Evolutionary conservation across 2,888 invertebrate genomes (phyloP), one percentile per base, ranked within the genome.

Genomic region (Hoplodrina blanda): DNA sequence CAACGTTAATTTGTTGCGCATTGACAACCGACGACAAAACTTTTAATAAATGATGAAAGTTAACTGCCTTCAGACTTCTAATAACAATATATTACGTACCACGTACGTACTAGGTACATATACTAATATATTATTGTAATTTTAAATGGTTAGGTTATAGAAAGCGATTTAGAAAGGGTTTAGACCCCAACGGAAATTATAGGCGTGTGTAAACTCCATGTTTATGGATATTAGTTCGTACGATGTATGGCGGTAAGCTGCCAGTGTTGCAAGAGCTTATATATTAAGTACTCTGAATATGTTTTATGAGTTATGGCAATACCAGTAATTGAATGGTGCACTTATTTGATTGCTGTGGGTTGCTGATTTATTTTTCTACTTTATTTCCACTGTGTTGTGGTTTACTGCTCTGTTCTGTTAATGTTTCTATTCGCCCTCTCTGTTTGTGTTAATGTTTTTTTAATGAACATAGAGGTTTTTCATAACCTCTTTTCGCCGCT

Each of bases 211-310:
- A 46, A 66, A 70, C 19, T 66, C 19, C 54, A 13, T 71, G 69
- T 80, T 77, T 71, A 83, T 81, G 50, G 77, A 74, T 74, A 68
- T 67, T 69, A 62, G 69, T 67, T 62, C 19, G 37, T 46, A 44
- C 50, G 37, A 80, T 68, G 49, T 67, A 68, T 53, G 71, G 56
- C 70, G 60, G 73, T 57, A 69, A 62, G 33, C 55, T 54, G 63
- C 64, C 60, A 52, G 70, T 69, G 62, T 74, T 63, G 80, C 60
- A 53, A 72, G 50, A 55, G 54, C 44, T 55, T 75, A 70, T 65
- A 62, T 64, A 62, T 50, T 53, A 25, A 25, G 25, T 25, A 73
- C 62, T 56, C 59, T 56, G 30, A 70, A 65, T 65, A 69, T 56
- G 52, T 65, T 70, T 70, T 76, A 68, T 71, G 59, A 62, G 52